Evolutionary conservation across 2,797 vertebrate genomes (phyloP).

Genomic region (Delichon dasypus): DNA sequence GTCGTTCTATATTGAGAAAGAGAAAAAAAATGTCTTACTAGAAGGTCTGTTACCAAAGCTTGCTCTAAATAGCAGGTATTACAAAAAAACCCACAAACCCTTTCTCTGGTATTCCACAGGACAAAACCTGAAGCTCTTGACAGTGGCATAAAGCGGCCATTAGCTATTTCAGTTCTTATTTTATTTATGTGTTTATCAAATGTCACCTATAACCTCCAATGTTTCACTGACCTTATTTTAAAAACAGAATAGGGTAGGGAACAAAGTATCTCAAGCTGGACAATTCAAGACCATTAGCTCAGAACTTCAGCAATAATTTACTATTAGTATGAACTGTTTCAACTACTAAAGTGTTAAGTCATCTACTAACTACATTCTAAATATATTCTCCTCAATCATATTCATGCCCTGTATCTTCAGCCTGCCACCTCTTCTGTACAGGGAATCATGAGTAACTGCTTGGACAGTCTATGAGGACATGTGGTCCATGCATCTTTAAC

Average conservation of each 20-base stretch:
- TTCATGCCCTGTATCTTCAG: not conserved
- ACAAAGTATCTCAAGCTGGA: not conserved
- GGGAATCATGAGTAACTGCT: not conserved
- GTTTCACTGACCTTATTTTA: not conserved
- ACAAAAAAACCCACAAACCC: not conserved
- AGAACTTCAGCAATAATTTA: not conserved
- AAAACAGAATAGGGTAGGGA: not conserved
- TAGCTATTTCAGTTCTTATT: not conserved
- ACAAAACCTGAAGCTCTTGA: not conserved
- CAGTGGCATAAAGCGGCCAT: not conserved
- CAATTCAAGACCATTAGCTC: not conserved
- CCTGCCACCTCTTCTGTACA: not conserved
- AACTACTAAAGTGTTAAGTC: not conserved
- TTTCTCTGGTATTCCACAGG: not conserved
- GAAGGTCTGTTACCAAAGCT: not conserved
- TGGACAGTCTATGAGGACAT: not conserved
- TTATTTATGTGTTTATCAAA: not conserved
- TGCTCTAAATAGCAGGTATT: not conserved
- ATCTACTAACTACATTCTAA: not conserved
- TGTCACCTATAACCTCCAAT: not conserved
- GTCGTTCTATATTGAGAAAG: conserved; percentile 65
- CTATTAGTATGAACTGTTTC: not conserved
- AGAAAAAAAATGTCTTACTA: not conserved
- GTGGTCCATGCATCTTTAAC: not conserved
- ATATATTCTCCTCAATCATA: not conserved